A percentile compares a stretch with the other conserved stretches of the same genome.
phyloP scores from a whole-genome alignment of 1,140 invertebrate genomes.

The fruit fly (Drosophila melanogaster) region DNA sequence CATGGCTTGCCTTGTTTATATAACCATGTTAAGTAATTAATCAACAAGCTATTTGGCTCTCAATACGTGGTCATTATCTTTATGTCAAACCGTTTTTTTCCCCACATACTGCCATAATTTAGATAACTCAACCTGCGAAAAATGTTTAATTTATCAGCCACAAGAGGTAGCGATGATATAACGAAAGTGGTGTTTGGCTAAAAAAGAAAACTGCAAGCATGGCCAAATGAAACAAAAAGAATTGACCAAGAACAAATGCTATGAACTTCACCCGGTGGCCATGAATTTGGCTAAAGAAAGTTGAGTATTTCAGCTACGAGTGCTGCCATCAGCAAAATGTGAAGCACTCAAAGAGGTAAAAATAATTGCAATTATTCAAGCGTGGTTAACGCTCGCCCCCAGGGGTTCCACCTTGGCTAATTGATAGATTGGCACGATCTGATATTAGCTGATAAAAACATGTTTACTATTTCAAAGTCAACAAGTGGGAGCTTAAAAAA shows the following conservation, averaged over 20 bases:
- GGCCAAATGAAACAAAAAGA: slow-evolving; percentile 29
- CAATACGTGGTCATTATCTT: slow-evolving; percentile 61
- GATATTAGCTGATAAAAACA: slow-evolving; percentile 37
- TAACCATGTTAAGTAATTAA: slow-evolving; percentile 60
- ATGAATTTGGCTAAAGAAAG: slow-evolving; percentile 52
- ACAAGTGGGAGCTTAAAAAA: slow-evolving; percentile 9
- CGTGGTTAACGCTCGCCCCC: slow-evolving; percentile 33
- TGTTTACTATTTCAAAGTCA: slow-evolving; percentile 24
- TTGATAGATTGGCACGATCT: slow-evolving; percentile 40
- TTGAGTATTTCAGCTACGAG: slow-evolving; percentile 38
- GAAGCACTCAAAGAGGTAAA: background rate
- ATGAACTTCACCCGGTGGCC: slow-evolving; percentile 63
- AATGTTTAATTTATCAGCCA: slow-evolving; percentile 46
- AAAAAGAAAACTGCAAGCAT: slow-evolving; percentile 38
- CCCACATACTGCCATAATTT: slow-evolving; percentile 52
- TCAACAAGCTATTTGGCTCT: slow-evolving; percentile 55
- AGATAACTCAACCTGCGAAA: slow-evolving; percentile 51
- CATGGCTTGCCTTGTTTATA: slow-evolving; percentile 7
- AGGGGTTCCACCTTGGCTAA: slow-evolving; percentile 23
- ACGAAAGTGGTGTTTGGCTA: slow-evolving; percentile 19
- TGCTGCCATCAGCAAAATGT: slow-evolving; percentile 51
- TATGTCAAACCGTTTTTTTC: slow-evolving; percentile 45
- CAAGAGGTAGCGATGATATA: slow-evolving; percentile 54
- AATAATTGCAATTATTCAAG: slow-evolving; percentile 33
- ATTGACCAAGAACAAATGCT: slow-evolving; percentile 48